Evolutionary conservation across 1,140 invertebrate species (phyloP), one percentile per base, ranked within the genome.

Genomic region (Euura saliciscinereae): DNA sequence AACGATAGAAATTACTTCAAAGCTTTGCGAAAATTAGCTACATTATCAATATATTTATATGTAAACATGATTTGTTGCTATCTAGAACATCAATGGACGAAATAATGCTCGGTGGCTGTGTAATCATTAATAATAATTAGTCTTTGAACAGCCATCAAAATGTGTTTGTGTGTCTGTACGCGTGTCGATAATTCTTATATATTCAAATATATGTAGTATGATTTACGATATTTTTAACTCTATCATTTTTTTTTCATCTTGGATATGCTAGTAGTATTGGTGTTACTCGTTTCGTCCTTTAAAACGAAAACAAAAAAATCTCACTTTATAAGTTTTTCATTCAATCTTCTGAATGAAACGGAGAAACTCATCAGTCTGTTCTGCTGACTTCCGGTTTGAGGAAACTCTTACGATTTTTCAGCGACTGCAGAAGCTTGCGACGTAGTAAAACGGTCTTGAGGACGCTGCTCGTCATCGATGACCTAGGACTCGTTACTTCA

Each of bases 391-490:
- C 80, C 72, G 76, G 68, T 72, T 80, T 82, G 44, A 75, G 76
- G 65, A 83, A 83, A 76, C 78, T 79, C 72, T 85, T 79, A 69
- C 84, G 82, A 72, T 80, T 80, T 6, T 77, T 77, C 69, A 78
- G 74, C 70, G 75, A 74, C 46, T 78, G 74, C 43, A 1, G 28
- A 28, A 80, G 70, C 44, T 85, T 86, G 64, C 82, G 80, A 44
- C 84, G 84, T 73, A 85, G 75, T 72, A 86, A 78, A 67, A 85
- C 83, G 72, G 82, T 78, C 75, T 82, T 87, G 43, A 85, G 79
- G 75, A 85, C 81, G 75, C 79, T 83, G 71, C 82, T 79, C 44
- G 82, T 80, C 51, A 59, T 59, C 51, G 51, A 59, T 59, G 51
- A n/a, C 72, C 78, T 75, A 71, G 82, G 76, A 78, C 83, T 84